Conservation (phyloP, 2,113 vertebrate genomes). For the Clarias batrachus region DNA sequence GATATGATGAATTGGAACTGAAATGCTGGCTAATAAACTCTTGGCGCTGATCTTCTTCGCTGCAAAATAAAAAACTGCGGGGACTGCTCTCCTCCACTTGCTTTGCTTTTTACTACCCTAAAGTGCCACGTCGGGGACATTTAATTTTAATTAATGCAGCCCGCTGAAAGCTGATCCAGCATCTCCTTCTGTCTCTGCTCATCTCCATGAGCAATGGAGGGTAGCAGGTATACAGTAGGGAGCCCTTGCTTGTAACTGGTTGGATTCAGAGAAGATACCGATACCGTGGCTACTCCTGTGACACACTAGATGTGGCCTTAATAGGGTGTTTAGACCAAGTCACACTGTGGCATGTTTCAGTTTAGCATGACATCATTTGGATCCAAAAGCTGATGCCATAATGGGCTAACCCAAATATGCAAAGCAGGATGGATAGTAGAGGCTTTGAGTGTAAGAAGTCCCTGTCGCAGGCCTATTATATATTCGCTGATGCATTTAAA, state of each 20-base stretch:
- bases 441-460: constrained; percentile 4
- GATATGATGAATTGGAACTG: constrained; percentile 39
- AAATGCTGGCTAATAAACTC: constrained; percentile 38
- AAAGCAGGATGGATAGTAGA: not conserved
- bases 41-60: constrained; percentile 16
- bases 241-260: not conserved
- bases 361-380: not conserved
- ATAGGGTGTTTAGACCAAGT: constrained; percentile 25
- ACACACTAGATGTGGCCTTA: not conserved
- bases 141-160: constrained; percentile 39
- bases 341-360: not conserved
- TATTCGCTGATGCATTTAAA: constrained; percentile 13
- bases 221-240: constrained; percentile 13
- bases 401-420: not conserved
- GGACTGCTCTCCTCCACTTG: constrained; percentile 36
- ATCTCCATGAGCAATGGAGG: constrained; percentile 25
- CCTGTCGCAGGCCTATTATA: constrained; percentile 3
- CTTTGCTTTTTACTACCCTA: constrained; percentile 31
- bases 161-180: constrained; percentile 25
- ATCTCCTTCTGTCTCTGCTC: constrained; percentile 32
- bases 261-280: not conserved
- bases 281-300: not conserved
- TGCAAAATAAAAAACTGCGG: constrained; percentile 29
- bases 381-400: not conserved
- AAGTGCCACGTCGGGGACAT: constrained; percentile 40